Percentiles rank a stretch among this genome's conserved stretches.
These are phyloP conservation scores for Ichneumoninae sp. DNA, from an alignment of 2,888 invertebrate species.

Conservation along the genomic window DNA sequence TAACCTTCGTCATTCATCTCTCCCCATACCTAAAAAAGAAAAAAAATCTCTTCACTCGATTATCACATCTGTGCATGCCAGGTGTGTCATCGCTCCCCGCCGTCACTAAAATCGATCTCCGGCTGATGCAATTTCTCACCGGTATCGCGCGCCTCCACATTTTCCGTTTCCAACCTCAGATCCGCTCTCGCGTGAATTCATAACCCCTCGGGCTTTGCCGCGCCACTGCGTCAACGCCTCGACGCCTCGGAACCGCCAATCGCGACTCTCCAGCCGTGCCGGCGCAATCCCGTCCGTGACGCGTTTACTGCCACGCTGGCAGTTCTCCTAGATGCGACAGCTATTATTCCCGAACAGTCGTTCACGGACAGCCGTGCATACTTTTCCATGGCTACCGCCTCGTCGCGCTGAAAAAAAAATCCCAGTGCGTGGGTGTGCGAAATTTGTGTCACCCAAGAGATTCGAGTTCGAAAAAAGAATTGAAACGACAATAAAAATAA, in stretches of 20 bases:
- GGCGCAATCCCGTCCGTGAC: conserved; percentile 83
- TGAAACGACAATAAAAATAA: neutral
- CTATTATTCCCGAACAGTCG: conserved; percentile 63
- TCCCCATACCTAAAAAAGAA: neutral
- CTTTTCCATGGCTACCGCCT: conserved; percentile 22
- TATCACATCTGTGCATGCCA: neutral
- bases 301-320: conserved; percentile 90
- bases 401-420: neutral
- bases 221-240: conserved; percentile 3
- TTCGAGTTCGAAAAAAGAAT: conserved; percentile 2
- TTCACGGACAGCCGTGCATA: conserved; percentile 55
- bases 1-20: neutral
- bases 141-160: neutral
- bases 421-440: neutral
- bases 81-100: neutral
- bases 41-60: neutral
- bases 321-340: conserved; percentile 79
- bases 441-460: neutral
- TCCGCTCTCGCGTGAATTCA: conserved; percentile 11
- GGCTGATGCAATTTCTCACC: conserved; percentile 46
- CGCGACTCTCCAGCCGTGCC: conserved; percentile 1
- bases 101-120: neutral
- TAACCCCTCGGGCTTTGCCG: neutral
- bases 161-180: neutral
- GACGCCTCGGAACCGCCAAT: conserved; percentile 25